These are phyloP conservation scores for Sciaenops ocellatus DNA, from an alignment of 2,797 vertebrate genomes.

Conservation along the genomic window DNA sequence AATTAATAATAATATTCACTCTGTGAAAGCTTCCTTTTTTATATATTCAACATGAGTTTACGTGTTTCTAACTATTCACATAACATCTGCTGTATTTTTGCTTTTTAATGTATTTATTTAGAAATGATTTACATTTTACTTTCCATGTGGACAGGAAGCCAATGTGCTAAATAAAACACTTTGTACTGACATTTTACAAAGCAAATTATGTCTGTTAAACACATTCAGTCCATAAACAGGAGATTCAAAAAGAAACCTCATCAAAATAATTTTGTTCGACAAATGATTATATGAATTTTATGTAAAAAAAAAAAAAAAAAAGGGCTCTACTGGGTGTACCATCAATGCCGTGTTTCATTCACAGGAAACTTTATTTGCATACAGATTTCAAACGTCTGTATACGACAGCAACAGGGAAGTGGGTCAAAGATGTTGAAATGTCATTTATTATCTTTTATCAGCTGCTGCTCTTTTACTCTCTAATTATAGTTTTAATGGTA, in stretches of 20 bases:
- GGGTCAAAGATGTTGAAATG: slow-evolving; percentile 40
- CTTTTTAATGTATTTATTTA: slow-evolving; percentile 55
- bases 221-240: slow-evolving; percentile 2
- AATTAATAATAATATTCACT: background rate
- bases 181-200: background rate
- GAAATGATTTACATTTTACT: background rate
- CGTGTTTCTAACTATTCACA: slow-evolving; percentile 2
- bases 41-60: background rate
- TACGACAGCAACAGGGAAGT: slow-evolving; percentile 46
- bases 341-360: slow-evolving; percentile 26
- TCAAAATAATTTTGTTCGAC: background rate
- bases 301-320: background rate
- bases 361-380: slow-evolving; percentile 67
- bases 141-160: background rate
- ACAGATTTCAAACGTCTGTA: slow-evolving; percentile 38
- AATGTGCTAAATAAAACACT: background rate
- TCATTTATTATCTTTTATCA: slow-evolving; percentile 36
- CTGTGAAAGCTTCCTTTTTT: background rate
- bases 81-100: slow-evolving; percentile 6
- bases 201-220: slow-evolving; percentile 9
- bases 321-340: background rate
- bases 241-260: background rate
- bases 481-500: slow-evolving; percentile 1
- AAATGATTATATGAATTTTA: background rate
- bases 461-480: slow-evolving; percentile 16